Evolutionary conservation across 2,888 invertebrate species (phyloP).

Genomic region (Dorcus parallelipipedus): DNA sequence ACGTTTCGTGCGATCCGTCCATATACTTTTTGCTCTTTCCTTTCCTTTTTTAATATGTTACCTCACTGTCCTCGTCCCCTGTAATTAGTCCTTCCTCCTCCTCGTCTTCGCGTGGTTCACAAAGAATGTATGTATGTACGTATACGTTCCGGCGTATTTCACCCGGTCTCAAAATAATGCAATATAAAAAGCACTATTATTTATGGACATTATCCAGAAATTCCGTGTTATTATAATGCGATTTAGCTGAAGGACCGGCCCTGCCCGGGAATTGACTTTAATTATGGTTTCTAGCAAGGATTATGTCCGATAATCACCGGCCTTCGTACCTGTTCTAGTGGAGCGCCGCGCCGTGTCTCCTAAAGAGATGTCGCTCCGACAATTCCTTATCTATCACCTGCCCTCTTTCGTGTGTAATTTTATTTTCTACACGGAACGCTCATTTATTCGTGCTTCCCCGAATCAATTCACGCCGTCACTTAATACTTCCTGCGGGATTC

Average conservation of each 20-base stretch:
- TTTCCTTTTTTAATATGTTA: too few species aligned
- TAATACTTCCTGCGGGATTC: too few species aligned
- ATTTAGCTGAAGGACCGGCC: slow-evolving; percentile 24
- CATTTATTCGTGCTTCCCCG: neutral
- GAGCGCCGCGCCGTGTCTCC: slow-evolving; percentile 17
- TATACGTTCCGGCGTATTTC: too few species aligned
- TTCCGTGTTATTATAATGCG: slow-evolving; percentile 30
- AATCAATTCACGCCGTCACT: neutral
- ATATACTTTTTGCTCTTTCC: too few species aligned
- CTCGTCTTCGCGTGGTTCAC: too few species aligned
- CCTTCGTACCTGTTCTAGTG: slow-evolving; percentile 22
- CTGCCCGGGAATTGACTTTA: slow-evolving; percentile 25
- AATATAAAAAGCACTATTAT: slow-evolving; percentile 24
- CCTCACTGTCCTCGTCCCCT: too few species aligned
- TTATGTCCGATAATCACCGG: slow-evolving; percentile 28
- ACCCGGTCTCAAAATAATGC: neutral
- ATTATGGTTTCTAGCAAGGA: slow-evolving; percentile 27
- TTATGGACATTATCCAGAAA: slow-evolving; percentile 28
- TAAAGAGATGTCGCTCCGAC: slow-evolving; percentile 20
- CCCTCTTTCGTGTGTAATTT: slow-evolving; percentile 7
- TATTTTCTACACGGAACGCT: slow-evolving; percentile 1
- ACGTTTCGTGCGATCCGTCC: too few species aligned
- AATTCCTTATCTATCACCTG: slow-evolving; percentile 25
- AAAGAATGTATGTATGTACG: too few species aligned
- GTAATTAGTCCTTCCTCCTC: too few species aligned